These are phyloP conservation scores for Ophonus ardosiacus DNA, from an alignment of 2,888 invertebrate species.

Conservation along the genomic window DNA sequence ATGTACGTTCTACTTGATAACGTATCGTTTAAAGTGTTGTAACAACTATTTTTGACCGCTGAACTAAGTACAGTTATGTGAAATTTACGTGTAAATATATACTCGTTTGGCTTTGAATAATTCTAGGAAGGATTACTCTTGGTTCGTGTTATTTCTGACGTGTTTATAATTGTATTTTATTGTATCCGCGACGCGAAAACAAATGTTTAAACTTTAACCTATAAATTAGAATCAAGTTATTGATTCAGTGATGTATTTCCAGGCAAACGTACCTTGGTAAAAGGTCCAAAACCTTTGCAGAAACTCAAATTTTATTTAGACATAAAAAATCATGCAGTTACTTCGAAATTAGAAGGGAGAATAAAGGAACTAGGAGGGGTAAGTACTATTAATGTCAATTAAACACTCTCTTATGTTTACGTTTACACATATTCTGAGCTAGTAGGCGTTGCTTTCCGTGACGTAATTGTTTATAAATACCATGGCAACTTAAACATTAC, in stretches of 20 bases:
- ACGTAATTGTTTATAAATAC: constrained; percentile 60
- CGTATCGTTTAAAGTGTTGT: constrained; percentile 49
- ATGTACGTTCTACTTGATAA: constrained; percentile 49
- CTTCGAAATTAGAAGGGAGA: constrained; percentile 82
- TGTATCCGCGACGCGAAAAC: neutral
- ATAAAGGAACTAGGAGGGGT: constrained; percentile 86
- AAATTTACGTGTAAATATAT: constrained; percentile 49
- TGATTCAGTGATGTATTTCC: constrained; percentile 66
- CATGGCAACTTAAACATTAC: constrained; percentile 29
- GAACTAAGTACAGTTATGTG: constrained; percentile 54
- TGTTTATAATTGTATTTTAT: constrained; percentile 26
- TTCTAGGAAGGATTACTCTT: constrained; percentile 34
- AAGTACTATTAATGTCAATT: constrained; percentile 73
- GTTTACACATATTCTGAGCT: constrained; percentile 32
- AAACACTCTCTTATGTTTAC: constrained; percentile 44
- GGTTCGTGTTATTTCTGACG: neutral
- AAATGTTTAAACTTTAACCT: constrained; percentile 62
- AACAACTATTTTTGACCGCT: constrained; percentile 44
- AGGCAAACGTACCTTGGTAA: constrained; percentile 71
- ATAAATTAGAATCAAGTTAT: constrained; percentile 46
- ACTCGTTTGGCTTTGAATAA: constrained; percentile 36
- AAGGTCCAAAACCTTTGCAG: constrained; percentile 79
- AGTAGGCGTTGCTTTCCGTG: constrained; percentile 48
- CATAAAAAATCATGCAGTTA: constrained; percentile 83
- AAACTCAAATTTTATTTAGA: constrained; percentile 87